A percentile compares a stretch with the other conserved stretches of the same genome.
Evolutionary conservation across 92 coral and sea anemone species (phyloP).

Genomic region (Blastomussa wellsi): DNA sequence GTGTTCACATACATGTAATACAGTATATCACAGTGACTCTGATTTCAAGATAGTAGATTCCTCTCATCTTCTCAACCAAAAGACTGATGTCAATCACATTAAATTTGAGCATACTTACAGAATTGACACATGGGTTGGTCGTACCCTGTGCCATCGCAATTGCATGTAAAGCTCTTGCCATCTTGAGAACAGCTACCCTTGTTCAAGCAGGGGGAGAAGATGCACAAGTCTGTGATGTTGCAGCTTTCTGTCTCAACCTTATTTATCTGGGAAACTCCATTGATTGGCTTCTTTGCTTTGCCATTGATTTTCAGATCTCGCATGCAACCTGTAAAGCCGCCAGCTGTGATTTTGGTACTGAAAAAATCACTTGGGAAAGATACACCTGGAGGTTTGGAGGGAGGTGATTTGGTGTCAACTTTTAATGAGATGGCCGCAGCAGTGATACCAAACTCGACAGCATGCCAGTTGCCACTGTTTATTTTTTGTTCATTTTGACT

Average conservation of each 20-base stretch:
- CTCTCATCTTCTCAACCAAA: no score
- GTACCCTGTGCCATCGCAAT: constrained; percentile 48
- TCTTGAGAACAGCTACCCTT: constrained; percentile 61
- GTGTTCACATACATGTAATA: no score
- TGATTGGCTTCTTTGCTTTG: not conserved
- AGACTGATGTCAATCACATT: no score
- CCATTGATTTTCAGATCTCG: constrained; percentile 57
- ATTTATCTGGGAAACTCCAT: constrained; percentile 13
- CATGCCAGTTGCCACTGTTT: constrained; percentile 74
- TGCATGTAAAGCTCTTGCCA: constrained; percentile 63
- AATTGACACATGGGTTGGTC: constrained; percentile 66
- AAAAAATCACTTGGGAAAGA: constrained; percentile 49
- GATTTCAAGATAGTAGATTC: no score
- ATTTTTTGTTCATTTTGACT: constrained; percentile 10
- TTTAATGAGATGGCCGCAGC: constrained; percentile 7
- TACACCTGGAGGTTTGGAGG: constrained; percentile 19
- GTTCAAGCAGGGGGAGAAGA: constrained; percentile 71
- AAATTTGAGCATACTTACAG: constrained; percentile 58
- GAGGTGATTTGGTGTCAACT: constrained; percentile 36
- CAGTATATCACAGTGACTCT: no score
- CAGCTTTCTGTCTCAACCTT: constrained; percentile 45
- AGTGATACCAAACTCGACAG: constrained; percentile 45
- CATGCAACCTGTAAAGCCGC: constrained; percentile 76
- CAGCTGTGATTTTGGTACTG: constrained; percentile 34
- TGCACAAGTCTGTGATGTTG: constrained; percentile 80